Conservation (phyloP, 2,888 invertebrate genomes). For the Carterocephalus palaemon region DNA sequence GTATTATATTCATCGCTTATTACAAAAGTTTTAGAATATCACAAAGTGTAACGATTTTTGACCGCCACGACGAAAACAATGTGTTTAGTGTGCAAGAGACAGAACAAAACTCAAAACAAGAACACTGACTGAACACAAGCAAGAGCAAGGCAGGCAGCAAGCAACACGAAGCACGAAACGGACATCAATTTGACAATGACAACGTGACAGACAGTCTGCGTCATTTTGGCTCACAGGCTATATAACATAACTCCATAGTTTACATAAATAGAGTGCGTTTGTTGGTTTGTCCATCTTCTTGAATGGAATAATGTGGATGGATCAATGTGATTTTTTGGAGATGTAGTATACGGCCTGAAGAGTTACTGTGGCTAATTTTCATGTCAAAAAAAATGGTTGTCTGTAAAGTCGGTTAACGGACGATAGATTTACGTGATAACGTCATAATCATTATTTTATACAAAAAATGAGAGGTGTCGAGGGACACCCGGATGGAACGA, state of each 20-base stretch:
- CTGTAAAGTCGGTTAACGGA: no score
- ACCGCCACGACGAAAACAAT: conserved; percentile 51
- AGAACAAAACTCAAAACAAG: conserved; percentile 54
- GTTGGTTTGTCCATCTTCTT: no score
- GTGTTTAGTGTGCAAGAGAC: conserved; percentile 40
- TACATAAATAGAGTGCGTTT: conserved; percentile 27
- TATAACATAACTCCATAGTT: not conserved
- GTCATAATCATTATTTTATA: no score
- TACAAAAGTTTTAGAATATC: conserved; percentile 35
- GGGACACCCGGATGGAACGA: no score
- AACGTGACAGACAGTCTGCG: conserved; percentile 28
- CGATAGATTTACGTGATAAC: no score
- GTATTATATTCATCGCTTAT: conserved; percentile 13
- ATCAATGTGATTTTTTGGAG: no score
- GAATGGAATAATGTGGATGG: no score
- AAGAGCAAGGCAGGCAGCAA: conserved; percentile 29
- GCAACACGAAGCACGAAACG: conserved; percentile 16
- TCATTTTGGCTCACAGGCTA: not conserved
- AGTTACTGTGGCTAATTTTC: no score
- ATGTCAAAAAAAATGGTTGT: no score
- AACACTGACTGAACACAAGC: no score
- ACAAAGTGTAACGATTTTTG: conserved; percentile 31
- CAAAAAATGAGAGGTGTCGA: no score
- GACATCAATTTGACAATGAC: conserved; percentile 1
- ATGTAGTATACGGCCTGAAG: no score